Percentiles rank a stretch among this genome's conserved stretches.
Conservation (phyloP, 2,797 vertebrate species). For the Falco cherrug region DNA sequence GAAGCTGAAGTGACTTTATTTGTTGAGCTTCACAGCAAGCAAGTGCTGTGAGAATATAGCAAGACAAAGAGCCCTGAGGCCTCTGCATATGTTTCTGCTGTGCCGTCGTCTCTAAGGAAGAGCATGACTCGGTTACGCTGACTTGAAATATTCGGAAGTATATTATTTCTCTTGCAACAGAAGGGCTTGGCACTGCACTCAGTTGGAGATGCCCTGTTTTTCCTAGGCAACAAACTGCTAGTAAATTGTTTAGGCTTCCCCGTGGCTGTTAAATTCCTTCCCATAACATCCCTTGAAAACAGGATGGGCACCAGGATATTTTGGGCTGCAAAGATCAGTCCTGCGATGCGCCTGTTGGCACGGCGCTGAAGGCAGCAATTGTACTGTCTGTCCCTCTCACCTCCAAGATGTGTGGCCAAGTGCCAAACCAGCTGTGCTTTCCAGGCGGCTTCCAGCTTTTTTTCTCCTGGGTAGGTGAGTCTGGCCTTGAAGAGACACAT, state of each 20-base stretch:
- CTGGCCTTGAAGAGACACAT: conserved; percentile 42
- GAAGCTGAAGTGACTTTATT: conserved; percentile 25
- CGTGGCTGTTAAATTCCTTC: background rate
- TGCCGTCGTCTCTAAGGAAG: background rate
- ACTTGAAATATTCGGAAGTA: background rate
- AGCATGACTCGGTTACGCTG: background rate
- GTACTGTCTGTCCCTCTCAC: background rate
- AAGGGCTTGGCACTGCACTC: conserved; percentile 22
- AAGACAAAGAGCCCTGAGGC: conserved; percentile 26
- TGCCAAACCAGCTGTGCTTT: conserved; percentile 54
- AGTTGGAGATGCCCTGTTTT: conserved; percentile 30
- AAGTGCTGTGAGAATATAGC: background rate
- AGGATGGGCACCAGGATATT: background rate
- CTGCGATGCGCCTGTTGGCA: background rate
- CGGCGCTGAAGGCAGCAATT: background rate
- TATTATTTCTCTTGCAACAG: conserved; percentile 15
- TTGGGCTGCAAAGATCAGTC: background rate
- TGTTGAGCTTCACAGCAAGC: background rate
- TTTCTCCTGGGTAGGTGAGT: background rate
- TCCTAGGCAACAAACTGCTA: background rate
- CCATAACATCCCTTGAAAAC: background rate
- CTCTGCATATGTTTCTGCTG: conserved; percentile 22
- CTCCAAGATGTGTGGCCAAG: conserved; percentile 18
- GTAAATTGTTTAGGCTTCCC: conserved; percentile 12
- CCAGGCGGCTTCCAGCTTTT: conserved; percentile 26